Conservation (phyloP, 2,797 vertebrate genomes). For the Buphagus erythrorhynchus region DNA sequence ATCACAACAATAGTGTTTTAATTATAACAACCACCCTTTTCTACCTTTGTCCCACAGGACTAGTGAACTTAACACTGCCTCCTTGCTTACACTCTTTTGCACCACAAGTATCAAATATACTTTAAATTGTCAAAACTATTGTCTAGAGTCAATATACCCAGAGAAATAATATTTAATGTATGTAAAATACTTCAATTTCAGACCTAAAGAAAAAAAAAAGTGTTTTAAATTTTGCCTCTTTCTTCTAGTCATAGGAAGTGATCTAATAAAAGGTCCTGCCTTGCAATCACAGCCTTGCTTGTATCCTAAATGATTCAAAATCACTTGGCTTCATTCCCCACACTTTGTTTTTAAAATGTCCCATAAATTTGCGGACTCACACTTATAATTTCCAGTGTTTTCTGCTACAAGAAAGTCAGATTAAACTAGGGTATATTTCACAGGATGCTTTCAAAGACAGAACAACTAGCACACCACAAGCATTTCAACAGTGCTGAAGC, state of each 20-base stretch:
- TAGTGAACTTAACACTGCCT: neutral
- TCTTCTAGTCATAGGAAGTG: neutral
- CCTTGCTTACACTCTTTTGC: neutral
- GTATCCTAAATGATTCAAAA: neutral
- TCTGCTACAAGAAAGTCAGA: neutral
- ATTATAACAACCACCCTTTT: constrained; percentile 3
- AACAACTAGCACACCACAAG: neutral
- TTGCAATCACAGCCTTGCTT: neutral
- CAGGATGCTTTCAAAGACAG: neutral
- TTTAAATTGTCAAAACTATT: neutral
- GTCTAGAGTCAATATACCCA: neutral
- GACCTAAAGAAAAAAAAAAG: neutral
- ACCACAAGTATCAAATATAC: neutral
- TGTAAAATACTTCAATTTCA: neutral
- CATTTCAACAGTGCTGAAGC: neutral
- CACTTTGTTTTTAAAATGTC: neutral
- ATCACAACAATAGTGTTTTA: constrained; percentile 4
- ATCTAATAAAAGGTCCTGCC: neutral
- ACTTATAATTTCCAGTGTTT: neutral
- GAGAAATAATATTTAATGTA: neutral
- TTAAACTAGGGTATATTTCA: neutral
- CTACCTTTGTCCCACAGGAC: neutral
- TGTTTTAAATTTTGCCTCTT: neutral
- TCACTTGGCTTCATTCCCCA: neutral
- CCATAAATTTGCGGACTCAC: neutral